Percentiles rank a stretch among this genome's conserved stretches.
phyloP scores from a whole-genome alignment of 2,888 invertebrate species.

The Hybos culiciformis region DNA sequence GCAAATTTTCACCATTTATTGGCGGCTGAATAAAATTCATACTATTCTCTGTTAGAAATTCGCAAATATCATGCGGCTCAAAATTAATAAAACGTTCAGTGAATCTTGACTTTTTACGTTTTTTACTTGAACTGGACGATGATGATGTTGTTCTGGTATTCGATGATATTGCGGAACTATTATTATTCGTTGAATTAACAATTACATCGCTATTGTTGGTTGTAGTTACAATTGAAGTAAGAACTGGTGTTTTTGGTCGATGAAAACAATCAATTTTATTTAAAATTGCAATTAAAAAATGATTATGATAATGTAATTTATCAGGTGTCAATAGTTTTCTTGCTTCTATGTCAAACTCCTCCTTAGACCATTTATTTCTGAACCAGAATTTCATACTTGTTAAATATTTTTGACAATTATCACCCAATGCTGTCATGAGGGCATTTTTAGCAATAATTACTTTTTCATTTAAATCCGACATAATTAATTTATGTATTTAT shows the following conservation, averaged over 20 bases:
- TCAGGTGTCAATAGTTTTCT: constrained; percentile 56
- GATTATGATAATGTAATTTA: constrained; percentile 71
- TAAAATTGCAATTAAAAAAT: constrained; percentile 65
- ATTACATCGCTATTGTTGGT: constrained; percentile 16
- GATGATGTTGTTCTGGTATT: constrained; percentile 13
- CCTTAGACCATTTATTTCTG: constrained; percentile 58
- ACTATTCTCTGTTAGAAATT: constrained; percentile 42
- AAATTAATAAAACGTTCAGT: constrained; percentile 47
- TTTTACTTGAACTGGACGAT: constrained; percentile 30
- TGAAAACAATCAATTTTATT: constrained; percentile 48
- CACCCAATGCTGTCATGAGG: constrained; percentile 41
- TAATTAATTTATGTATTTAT: no score
- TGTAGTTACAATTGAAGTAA: constrained; percentile 15
- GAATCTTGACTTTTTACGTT: constrained; percentile 39
- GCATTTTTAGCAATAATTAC: constrained; percentile 27
- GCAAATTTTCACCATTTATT: constrained; percentile 22
- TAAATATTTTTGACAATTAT: constrained; percentile 56
- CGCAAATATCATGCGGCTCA: constrained; percentile 45
- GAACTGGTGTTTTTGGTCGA: constrained; percentile 20
- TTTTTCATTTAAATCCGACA: constrained; percentile 25
- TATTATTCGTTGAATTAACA: constrained; percentile 15
- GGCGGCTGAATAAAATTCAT: constrained; percentile 26
- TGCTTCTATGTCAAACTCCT: constrained; percentile 71
- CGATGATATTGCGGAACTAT: constrained; percentile 26
- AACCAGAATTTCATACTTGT: constrained; percentile 65